Base-by-base conservation (phyloP, 2,113 vertebrate genomes). In the Phylloscopus whistleri region DNA sequence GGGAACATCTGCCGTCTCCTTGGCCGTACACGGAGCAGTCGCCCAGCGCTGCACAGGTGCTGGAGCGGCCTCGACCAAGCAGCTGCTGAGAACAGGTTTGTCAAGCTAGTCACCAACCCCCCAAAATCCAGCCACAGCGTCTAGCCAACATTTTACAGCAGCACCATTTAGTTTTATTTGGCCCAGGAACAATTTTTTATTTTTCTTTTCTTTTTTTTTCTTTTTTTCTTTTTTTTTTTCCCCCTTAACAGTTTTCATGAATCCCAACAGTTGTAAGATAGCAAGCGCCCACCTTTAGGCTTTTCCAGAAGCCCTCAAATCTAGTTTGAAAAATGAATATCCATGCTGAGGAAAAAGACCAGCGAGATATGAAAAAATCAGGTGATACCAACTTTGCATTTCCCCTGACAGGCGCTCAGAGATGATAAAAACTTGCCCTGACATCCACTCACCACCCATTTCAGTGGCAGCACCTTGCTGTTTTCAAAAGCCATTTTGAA, bases 401-500 rank as follows among this genome's bases (percentile, higher is more conserved):
- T 62, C 35, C 75, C 37, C 74, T 74, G 72, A 41, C 6, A 46
- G 46, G 75, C 87, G 46, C 53, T 69, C 64, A 6, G 62, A 82
- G 56, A 21, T 1, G 14, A 16, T 17, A 27, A 43, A 31, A 46
- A 11, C 35, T 56, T 64, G 41, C 66, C 55, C 59, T 12, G 68
- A 74, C 6, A 4, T 18, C 8, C 8, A 33, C 72, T 68, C 68
- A 19, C 4, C 56, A 10, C 28, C 52, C 59, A 8, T 62, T 88
- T 62, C 11, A 37, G 35, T 15, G 35, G 26, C 35, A 62, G 16
- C 0, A 0, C 4, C 31, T 46, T 52, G 56, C 3, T 1, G 14
- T 18, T 58, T 90, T 37, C 44, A 39, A 22, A 60, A 80, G n/a
- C 39, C 24, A 13, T 33, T 62, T 52, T 56, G 69, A 81, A 58